phyloP scores from a whole-genome alignment of 1,140 invertebrate species.

The Pseudomyrmex sp. region DNA sequence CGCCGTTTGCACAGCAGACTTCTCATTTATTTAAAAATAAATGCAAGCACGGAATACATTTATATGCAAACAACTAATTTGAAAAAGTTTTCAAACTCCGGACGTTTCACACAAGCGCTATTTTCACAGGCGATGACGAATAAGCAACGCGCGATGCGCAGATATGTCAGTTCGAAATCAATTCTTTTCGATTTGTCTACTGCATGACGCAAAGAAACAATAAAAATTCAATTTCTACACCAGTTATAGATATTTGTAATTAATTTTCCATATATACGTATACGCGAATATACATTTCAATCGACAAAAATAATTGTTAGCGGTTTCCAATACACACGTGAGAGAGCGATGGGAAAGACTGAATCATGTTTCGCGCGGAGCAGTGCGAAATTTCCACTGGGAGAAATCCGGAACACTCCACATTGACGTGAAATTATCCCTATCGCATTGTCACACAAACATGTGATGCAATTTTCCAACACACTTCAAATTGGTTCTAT shows the following conservation, averaged over 20 bases:
- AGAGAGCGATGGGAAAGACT: neutral
- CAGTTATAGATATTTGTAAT: conserved; percentile 5
- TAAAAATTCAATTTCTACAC: neutral
- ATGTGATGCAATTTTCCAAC: conserved; percentile 51
- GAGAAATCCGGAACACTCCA: conserved; percentile 46
- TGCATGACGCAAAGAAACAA: neutral
- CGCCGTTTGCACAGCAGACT: neutral
- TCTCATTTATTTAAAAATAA: neutral
- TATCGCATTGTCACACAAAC: conserved; percentile 46
- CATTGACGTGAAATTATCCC: conserved; percentile 55
- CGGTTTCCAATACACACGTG: neutral
- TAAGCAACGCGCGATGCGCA: conserved; percentile 36
- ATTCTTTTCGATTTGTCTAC: conserved; percentile 64
- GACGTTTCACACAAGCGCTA: neutral
- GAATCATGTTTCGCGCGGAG: neutral
- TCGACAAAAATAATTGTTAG: conserved; percentile 21
- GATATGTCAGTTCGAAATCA: conserved; percentile 50
- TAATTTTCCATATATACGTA: no score
- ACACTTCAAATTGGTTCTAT: conserved; percentile 34
- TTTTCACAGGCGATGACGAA: conserved; percentile 21
- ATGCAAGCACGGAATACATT: no score
- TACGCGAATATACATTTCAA: conserved; percentile 24
- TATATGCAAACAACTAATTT: no score
- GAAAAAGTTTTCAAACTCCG: conserved; percentile 48
- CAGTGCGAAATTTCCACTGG: conserved; percentile 38